These are phyloP conservation scores for human (Homo sapiens) DNA, from an alignment of 2,113 vertebrate species.

Conservation along the genomic window DNA sequence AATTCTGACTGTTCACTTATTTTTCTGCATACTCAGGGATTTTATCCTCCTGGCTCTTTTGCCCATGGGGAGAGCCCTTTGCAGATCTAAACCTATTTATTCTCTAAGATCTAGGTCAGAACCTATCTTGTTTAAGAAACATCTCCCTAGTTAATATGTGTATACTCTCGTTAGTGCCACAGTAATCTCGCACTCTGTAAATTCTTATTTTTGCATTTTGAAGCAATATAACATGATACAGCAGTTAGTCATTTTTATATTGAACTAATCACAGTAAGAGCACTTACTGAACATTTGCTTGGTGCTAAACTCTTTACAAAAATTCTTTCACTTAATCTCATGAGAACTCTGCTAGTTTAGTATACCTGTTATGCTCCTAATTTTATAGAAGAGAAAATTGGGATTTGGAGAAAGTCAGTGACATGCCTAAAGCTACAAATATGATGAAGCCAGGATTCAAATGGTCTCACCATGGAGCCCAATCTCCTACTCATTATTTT, in stretches of 20 bases:
- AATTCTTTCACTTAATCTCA: neutral
- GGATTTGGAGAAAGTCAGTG: neutral
- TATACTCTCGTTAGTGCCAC: neutral
- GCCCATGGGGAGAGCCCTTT: neutral
- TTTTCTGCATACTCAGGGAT: neutral
- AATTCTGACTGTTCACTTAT: neutral
- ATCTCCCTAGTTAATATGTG: neutral
- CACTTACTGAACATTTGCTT: neutral
- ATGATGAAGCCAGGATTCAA: neutral
- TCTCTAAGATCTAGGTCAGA: neutral
- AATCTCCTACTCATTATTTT: neutral
- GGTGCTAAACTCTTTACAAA: neutral
- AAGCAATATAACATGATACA: neutral
- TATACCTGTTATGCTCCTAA: neutral
- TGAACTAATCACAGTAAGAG: neutral
- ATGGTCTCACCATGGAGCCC: neutral
- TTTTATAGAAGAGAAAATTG: neutral
- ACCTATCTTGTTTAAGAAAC: neutral
- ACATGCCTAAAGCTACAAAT: neutral
- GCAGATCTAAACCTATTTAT: neutral
- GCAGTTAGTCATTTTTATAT: neutral
- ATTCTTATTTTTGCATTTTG: neutral
- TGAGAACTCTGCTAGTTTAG: neutral
- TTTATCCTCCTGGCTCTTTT: neutral
- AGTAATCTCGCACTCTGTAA: neutral